phyloP scores from a whole-genome alignment of 2,888 invertebrate genomes.

The Yponomeuta malinellus region DNA sequence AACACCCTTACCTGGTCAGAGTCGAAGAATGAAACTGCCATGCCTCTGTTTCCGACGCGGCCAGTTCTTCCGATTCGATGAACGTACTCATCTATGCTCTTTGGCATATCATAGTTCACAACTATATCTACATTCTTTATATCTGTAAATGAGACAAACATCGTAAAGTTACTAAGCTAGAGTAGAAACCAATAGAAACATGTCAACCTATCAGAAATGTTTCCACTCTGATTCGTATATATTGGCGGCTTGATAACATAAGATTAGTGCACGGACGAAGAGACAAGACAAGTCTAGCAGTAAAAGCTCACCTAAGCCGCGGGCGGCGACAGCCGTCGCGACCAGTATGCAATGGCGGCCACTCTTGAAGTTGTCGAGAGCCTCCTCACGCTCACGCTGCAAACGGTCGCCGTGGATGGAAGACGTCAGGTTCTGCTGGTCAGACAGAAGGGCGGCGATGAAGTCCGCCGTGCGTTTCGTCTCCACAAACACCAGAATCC shows the following conservation, averaged over 20 bases:
- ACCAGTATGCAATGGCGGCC: conserved; percentile 88
- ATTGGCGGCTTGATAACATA: too few species aligned
- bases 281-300: too few species aligned
- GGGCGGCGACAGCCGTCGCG: conserved; percentile 95
- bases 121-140: conserved; percentile 92
- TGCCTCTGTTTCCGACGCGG: conserved; percentile 92
- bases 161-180: neutral
- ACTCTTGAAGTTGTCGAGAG: conserved; percentile 89
- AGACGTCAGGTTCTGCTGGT: conserved; percentile 89
- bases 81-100: conserved; percentile 93
- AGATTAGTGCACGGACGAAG: too few species aligned
- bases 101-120: conserved; percentile 94
- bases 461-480: conserved; percentile 94
- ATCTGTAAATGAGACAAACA: conserved; percentile 67
- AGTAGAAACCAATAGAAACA: too few species aligned
- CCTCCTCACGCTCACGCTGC: conserved; percentile 97
- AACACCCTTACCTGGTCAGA: conserved; percentile 47
- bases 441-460: conserved; percentile 87
- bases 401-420: conserved; percentile 98
- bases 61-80: conserved; percentile 97
- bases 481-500: conserved; percentile 92
- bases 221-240: too few species aligned
- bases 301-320: conserved; percentile 82
- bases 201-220: too few species aligned
- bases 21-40: conserved; percentile 91